phyloP scores from a whole-genome alignment of 2,888 invertebrate species.

The Drosophila vallismaia region DNA sequence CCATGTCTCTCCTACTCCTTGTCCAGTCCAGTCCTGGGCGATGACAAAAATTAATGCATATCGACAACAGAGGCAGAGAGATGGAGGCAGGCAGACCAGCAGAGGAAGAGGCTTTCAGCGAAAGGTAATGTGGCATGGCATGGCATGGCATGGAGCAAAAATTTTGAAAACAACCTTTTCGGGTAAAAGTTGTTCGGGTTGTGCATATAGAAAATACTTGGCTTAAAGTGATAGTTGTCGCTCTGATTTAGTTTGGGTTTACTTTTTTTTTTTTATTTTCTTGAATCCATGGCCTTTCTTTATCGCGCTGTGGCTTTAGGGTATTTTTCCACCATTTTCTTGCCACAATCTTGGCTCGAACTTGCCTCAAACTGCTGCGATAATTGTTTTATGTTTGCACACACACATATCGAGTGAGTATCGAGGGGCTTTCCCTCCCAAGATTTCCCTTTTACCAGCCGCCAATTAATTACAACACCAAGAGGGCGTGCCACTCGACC shows the following conservation, averaged over 20 bases:
- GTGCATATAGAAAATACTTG: conserved; percentile 45
- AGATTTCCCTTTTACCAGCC: conserved; percentile 42
- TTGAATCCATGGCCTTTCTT: conserved; percentile 21
- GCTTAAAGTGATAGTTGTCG: conserved; percentile 67
- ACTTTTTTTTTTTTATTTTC: conserved; percentile 12
- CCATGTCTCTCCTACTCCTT: not conserved
- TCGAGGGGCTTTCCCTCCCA: conserved; percentile 41
- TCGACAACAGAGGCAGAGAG: conserved; percentile 20
- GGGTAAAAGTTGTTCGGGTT: conserved; percentile 69
- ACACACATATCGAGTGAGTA: not conserved
- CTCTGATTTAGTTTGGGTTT: conserved; percentile 53
- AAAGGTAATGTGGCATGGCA: conserved; percentile 33
- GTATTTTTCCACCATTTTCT: conserved; percentile 20
- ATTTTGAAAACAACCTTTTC: conserved; percentile 65
- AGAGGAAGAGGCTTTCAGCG: conserved; percentile 26
- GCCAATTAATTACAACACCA: conserved; percentile 60
- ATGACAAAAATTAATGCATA: conserved; percentile 67
- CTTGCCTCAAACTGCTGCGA: conserved; percentile 24
- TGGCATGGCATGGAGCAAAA: conserved; percentile 30
- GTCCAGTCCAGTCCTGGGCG: conserved; percentile 27
- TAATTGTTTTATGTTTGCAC: conserved; percentile 41
- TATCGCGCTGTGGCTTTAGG: conserved; percentile 32
- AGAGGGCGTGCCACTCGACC: conserved; percentile 43
- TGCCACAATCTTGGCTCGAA: conserved; percentile 3
- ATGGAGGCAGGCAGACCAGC: not conserved